Conservation (phyloP, 2,113 vertebrate genomes). For the Poeciliopsis occidentalis region DNA sequence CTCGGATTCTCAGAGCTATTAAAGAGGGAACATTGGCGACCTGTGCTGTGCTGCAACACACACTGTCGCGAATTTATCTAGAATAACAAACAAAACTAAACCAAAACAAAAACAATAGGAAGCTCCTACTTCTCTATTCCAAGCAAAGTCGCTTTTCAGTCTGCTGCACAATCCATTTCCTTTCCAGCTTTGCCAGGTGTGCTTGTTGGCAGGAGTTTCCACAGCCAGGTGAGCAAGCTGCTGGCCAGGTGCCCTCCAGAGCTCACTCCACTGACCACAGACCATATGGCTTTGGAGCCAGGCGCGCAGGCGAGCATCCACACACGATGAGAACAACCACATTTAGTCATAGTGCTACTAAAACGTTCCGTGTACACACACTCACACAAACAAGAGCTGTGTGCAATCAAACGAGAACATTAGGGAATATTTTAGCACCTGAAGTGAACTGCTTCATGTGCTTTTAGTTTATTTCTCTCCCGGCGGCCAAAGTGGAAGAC, state of each 20-base stretch:
- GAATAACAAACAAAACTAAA: neutral
- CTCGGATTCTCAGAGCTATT: neutral
- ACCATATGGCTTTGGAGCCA: conserved; percentile 70
- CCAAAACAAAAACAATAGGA: neutral
- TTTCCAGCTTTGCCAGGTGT: conserved; percentile 62
- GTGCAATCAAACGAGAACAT: conserved; percentile 45
- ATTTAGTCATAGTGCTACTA: conserved; percentile 24
- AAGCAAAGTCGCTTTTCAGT: conserved; percentile 30
- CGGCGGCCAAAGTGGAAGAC: conserved; percentile 29
- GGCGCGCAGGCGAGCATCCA: conserved; percentile 30
- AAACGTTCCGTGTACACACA: neutral
- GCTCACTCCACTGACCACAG: conserved; percentile 67
- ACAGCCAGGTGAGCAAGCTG: conserved; percentile 74
- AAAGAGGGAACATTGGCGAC: neutral
- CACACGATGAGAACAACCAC: conserved; percentile 10
- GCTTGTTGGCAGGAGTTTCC: conserved; percentile 59
- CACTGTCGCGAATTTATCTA: neutral
- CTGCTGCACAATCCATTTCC: conserved; percentile 53
- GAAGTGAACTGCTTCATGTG: conserved; percentile 63
- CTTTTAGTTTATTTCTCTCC: conserved; percentile 62
- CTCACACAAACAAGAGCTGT: conserved; percentile 12
- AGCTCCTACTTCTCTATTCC: neutral
- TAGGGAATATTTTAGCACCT: conserved; percentile 52
- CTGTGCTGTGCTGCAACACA: neutral
- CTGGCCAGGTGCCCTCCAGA: conserved; percentile 75